Base-by-base conservation (phyloP, 2,888 invertebrate genomes). In the Drosophila kambysellisi region DNA sequence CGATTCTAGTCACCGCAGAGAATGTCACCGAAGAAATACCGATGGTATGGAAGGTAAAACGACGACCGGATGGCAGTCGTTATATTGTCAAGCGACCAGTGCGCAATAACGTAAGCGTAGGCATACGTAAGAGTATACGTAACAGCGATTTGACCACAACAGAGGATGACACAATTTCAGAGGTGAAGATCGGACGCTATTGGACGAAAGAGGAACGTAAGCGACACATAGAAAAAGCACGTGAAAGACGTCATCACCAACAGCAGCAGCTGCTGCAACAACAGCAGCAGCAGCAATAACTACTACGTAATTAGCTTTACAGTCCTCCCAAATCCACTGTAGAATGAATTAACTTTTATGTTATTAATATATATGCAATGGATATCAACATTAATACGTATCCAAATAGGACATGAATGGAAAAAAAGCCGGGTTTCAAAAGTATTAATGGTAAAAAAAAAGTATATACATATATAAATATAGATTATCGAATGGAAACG, bases 181-280 rank as follows among this genome's bases (percentile, higher is more conserved):
- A 96, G 91, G 94, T 96, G 72, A 97, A 97, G 94, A 93, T 94
- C 20, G 96, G 96, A 8, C 94, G 96, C 37, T 97, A 96, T 91
- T 97, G 96, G 96, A 95, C 95, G 5, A 95, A 95, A 91, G 96
- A 96, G 80, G 96, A 97, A 79, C 94, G 96, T 4, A 96, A 96
- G 86, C 94, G 95, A 51, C 96, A 97, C 82, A 92, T 96, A 82
- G 96, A 96, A 88, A 95, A 95, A 62, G 95, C 96, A 1, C 94
- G 94, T 54, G 96, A 96, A 89, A 94, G 96, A 51, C 94, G 95
- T 60, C 94, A 94, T 80, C 93, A 68, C 8, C 65, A 81, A 17
- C 76, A 72, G 51, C n/a, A 84, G 12, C 74, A 61, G 43, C 20
- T 72, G 32, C 52, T 35, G 1, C 63, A 74, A 12, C 79, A 68